phyloP scores from a whole-genome alignment of 2,888 invertebrate species.

The Cephalotes varians region DNA sequence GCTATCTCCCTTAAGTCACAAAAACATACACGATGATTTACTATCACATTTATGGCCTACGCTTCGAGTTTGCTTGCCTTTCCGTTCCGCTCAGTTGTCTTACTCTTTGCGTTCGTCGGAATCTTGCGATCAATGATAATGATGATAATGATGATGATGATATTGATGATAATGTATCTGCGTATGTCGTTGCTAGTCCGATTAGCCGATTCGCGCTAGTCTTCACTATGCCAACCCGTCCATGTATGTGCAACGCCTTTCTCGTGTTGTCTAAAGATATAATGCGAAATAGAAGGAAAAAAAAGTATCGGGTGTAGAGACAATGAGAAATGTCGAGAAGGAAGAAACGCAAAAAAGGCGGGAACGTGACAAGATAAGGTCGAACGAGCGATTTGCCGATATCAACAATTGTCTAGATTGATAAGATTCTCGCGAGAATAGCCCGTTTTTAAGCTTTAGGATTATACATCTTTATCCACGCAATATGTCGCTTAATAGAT shows the following conservation, averaged over 20 bases:
- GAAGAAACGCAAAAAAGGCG: conserved; percentile 18
- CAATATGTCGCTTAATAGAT: conserved; percentile 72
- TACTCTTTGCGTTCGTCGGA: conserved; percentile 66
- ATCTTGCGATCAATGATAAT: conserved; percentile 64
- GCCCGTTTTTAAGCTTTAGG: conserved; percentile 73
- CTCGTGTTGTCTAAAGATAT: conserved; percentile 72
- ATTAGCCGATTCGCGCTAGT: conserved; percentile 82
- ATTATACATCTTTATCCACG: conserved; percentile 69
- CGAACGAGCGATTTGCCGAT: conserved; percentile 54
- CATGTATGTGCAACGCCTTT: conserved; percentile 80
- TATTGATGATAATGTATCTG: conserved; percentile 51
- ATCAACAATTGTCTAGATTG: conserved; percentile 57
- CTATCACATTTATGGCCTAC: conserved; percentile 73
- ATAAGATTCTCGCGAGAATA: conserved; percentile 56
- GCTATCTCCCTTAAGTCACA: conserved; percentile 43
- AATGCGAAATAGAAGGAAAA: conserved; percentile 35
- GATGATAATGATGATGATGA: conserved; percentile 4
- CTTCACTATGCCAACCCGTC: conserved; percentile 84
- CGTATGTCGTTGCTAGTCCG: conserved; percentile 79
- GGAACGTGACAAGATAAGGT: conserved; percentile 22
- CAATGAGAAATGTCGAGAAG: not conserved
- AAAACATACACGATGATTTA: conserved; percentile 67
- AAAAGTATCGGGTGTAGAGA: not conserved
- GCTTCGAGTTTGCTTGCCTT: conserved; percentile 76
- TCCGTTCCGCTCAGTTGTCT: conserved; percentile 75